Evolutionary conservation across 2,113 vertebrate genomes (phyloP), one percentile per base, ranked within the genome.

Genomic region (Larimichthys crocea): DNA sequence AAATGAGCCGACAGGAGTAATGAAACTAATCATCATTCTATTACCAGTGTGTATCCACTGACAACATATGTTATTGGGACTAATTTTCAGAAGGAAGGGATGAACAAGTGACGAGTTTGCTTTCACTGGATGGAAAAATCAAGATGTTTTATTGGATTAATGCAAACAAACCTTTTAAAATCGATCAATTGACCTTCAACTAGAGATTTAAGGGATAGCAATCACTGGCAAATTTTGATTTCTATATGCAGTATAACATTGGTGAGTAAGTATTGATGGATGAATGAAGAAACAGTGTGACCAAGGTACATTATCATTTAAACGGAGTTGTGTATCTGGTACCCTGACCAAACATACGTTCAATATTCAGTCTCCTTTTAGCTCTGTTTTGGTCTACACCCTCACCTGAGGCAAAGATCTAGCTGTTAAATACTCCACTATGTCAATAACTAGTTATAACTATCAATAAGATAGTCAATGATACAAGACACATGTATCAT

Each of bases 1-100:
- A 82, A 77, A 68, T 40, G 60, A 76, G n/a, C 60, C 8, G 0
- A 50, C 20, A 6, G 31, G 44, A 83, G 62, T 70, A 22, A 85
- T 67, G 15, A 80, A 76, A 79, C 5, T 40, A 66, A 59, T 73
- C 19, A 67, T 15, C 69, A 35, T 61, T 77, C 65, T 26, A 50
- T 50, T 29, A 48, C 15, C 22, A 4, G 56, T 17, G 49, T 66
- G 29, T 44, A 77, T 56, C 62, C 16, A 53, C 2, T 53, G n/a
- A 63, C 44, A 60, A 48, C 44, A 31, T 60, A 5, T 10, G 5
- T 22, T 31, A 40, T 6, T 31, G 35, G 7, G 2, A 12, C 20
- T 66, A 15, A 63, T 44, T 76, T 50, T 44, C 19, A 40, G 24
- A 50, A 44, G 56, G 3, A 46, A 19, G 5, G 14, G 26, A 12